Evolutionary conservation across 1,140 invertebrate species (phyloP).

Genomic region (Diachasma alloeum): DNA sequence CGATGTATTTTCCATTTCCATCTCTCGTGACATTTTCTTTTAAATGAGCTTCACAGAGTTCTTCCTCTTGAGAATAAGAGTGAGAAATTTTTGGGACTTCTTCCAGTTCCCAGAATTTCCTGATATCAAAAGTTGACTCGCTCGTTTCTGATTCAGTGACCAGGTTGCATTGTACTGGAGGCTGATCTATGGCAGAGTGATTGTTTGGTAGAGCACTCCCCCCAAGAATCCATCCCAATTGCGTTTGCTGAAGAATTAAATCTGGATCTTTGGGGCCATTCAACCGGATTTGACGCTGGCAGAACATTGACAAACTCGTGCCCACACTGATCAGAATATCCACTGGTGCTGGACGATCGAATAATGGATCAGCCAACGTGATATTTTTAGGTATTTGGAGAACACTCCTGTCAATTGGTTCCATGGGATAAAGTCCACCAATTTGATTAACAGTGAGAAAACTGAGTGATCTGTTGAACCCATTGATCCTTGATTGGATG

Average conservation of each 20-base stretch:
- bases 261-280: background rate
- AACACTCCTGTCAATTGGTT: background rate
- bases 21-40: conserved; percentile 14
- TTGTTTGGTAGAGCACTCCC: background rate
- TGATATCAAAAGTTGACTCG: background rate
- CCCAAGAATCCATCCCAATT: conserved; percentile 16
- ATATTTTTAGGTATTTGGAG: conserved; percentile 13
- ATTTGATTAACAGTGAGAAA: too few species aligned
- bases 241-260: conserved; percentile 10
- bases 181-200: background rate
- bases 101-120: conserved; percentile 30
- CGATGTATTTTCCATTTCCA: conserved; percentile 19
- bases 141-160: background rate
- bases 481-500: background rate
- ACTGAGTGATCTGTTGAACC: background rate
- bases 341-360: conserved; percentile 19
- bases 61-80: background rate
- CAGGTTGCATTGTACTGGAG: background rate
- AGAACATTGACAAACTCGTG: background rate
- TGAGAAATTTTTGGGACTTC: background rate
- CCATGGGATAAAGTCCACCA: background rate
- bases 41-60: conserved; percentile 14
- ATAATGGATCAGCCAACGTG: background rate
- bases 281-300: conserved; percentile 11
- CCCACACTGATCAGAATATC: conserved; percentile 17